phyloP scores from a whole-genome alignment of 2,113 vertebrate species.

The Notothenia coriiceps region DNA sequence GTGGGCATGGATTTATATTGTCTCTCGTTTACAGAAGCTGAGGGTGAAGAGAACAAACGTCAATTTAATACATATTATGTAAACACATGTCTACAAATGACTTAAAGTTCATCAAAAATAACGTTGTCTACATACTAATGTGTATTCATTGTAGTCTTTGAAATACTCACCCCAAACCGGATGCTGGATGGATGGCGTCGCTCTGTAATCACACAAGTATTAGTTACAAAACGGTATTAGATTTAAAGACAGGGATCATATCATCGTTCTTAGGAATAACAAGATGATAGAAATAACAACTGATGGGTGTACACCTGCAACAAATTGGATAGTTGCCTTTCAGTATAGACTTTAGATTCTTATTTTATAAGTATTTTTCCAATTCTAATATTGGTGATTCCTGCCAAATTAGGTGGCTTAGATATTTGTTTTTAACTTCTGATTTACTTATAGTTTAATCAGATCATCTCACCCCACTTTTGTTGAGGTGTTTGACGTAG shows the following conservation, averaged over 20 bases:
- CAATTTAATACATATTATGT: background rate
- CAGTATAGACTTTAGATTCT: background rate
- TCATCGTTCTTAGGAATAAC: background rate
- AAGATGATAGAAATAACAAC: background rate
- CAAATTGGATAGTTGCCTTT: background rate
- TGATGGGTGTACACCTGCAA: background rate
- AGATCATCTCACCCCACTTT: no score
- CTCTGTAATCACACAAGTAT: constrained; percentile 50
- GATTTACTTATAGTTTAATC: no score
- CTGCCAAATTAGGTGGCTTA: no score
- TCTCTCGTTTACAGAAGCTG: constrained; percentile 67
- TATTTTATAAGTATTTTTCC: no score
- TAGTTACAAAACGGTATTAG: background rate
- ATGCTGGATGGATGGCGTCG: constrained; percentile 35
- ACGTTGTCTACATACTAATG: background rate
- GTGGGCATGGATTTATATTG: constrained; percentile 87
- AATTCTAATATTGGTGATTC: no score
- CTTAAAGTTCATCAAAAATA: background rate
- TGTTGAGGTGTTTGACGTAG: no score
- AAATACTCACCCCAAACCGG: constrained; percentile 63
- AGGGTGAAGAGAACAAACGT: constrained; percentile 26
- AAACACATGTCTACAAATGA: no score
- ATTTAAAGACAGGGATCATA: background rate
- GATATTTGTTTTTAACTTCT: no score
- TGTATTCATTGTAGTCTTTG: background rate